phyloP scores from a whole-genome alignment of 2,797 vertebrate species.

The Malacoraja senta region DNA sequence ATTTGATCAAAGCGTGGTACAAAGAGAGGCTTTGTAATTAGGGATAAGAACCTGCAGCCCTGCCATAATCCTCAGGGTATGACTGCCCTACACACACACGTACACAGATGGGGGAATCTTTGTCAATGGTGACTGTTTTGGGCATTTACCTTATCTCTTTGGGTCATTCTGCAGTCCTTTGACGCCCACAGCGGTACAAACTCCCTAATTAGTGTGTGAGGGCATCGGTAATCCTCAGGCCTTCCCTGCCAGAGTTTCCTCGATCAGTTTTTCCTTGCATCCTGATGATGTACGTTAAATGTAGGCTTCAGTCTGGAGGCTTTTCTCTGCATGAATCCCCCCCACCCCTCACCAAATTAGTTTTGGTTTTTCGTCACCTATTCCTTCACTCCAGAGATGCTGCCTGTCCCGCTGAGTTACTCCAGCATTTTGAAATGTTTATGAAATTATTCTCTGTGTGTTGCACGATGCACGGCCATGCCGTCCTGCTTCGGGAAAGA shows the following conservation, averaged over 20 bases:
- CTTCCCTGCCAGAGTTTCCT: conserved; percentile 46
- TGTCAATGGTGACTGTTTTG: conserved; percentile 42
- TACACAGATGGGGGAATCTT: not conserved
- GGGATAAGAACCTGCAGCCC: conserved; percentile 48
- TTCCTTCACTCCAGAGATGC: too few species aligned
- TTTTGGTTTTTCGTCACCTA: conserved; percentile 40
- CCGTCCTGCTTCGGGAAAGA: not conserved
- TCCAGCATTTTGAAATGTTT: too few species aligned
- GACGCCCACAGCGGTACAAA: conserved; percentile 37
- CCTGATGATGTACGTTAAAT: conserved; percentile 41
- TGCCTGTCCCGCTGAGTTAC: too few species aligned
- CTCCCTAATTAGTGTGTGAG: conserved; percentile 48
- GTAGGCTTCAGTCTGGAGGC: conserved; percentile 43
- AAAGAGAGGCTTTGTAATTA: conserved; percentile 58
- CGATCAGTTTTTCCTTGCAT: conserved; percentile 47
- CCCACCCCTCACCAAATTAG: conserved; percentile 44
- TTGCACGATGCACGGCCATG: too few species aligned
- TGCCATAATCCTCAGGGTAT: conserved; percentile 52
- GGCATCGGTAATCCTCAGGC: conserved; percentile 40
- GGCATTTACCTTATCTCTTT: conserved; percentile 42
- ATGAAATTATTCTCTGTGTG: conserved; percentile 37
- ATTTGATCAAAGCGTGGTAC: conserved; percentile 62
- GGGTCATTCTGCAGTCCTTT: conserved; percentile 43
- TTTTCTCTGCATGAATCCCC: conserved; percentile 47
- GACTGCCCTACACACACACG: conserved; percentile 42